phyloP scores from a whole-genome alignment of 2,888 invertebrate genomes.

The Lumbricus terrestris region DNA sequence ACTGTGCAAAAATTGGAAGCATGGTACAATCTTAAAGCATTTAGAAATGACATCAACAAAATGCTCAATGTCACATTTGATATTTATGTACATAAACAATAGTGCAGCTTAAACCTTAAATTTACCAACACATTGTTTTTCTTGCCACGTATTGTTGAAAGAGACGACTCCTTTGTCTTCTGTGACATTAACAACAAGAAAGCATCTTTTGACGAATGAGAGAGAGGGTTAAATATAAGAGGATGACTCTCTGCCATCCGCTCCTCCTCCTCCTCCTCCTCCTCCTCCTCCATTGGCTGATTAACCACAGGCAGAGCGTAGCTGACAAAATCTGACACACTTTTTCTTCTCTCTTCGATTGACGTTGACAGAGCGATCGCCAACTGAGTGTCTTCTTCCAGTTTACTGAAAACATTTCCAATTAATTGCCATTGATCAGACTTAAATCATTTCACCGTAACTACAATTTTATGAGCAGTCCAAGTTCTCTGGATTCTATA shows the following conservation, averaged over 20 bases:
- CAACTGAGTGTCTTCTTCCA: constrained; percentile 30
- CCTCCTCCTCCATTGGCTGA: neutral
- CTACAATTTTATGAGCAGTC: neutral
- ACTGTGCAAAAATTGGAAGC: neutral
- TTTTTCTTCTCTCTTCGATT: constrained; percentile 16
- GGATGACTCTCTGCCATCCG: neutral
- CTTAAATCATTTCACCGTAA: neutral
- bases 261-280: neutral
- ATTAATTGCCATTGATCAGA: too few relatives aligned
- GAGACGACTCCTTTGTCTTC: neutral
- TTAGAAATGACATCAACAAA: neutral
- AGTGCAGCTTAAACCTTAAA: neutral
- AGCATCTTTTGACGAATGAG: neutral
- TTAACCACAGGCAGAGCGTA: neutral
- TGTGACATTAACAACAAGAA: neutral
- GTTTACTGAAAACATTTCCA: constrained; percentile 18
- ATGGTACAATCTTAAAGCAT: neutral
- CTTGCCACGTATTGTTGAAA: neutral
- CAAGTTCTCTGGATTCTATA: neutral
- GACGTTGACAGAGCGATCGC: constrained; percentile 27
- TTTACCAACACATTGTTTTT: constrained; percentile 7
- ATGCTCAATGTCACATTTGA: neutral
- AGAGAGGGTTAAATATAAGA: neutral
- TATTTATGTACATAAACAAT: neutral
- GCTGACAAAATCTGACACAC: neutral